phyloP scores from a whole-genome alignment of 2,888 invertebrate species.

The Spodoptera exigua region DNA sequence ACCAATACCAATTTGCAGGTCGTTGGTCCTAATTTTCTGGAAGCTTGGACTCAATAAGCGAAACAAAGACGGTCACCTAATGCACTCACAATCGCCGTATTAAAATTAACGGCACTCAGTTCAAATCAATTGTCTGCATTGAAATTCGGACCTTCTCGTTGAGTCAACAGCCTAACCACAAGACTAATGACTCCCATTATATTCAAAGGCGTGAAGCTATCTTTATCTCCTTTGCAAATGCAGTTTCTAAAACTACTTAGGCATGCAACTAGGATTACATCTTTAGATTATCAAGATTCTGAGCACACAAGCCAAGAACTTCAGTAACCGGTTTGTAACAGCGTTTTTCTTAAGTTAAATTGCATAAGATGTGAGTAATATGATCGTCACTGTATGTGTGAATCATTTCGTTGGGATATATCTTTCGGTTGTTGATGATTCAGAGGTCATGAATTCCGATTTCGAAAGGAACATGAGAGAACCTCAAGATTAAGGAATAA shows the following conservation, averaged over 20 bases:
- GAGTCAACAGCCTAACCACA: conserved; percentile 31
- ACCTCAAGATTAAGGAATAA: background rate
- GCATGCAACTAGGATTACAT: conserved; percentile 45
- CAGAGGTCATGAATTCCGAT: conserved; percentile 12
- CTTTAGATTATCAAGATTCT: conserved; percentile 45
- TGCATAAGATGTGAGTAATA: conserved; percentile 54
- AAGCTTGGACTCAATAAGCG: conserved; percentile 12
- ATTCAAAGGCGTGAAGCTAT: conserved; percentile 32
- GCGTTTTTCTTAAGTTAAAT: conserved; percentile 43
- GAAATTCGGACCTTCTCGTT: conserved; percentile 40
- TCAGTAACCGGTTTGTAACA: conserved; percentile 39
- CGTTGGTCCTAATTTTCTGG: conserved; percentile 12
- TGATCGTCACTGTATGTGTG: conserved; percentile 42
- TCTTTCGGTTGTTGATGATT: conserved; percentile 21
- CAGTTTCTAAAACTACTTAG: conserved; percentile 46
- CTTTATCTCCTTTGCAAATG: conserved; percentile 44
- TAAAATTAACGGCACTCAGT: conserved; percentile 35
- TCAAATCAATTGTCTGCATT: conserved; percentile 47
- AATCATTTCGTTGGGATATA: conserved; percentile 36
- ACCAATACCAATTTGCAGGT: conserved; percentile 2
- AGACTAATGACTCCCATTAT: conserved; percentile 42
- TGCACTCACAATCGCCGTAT: conserved; percentile 27
- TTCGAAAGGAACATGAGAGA: background rate
- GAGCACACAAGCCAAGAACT: conserved; percentile 48
- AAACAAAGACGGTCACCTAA: conserved; percentile 14